Percentiles rank a stretch among this genome's conserved stretches.
Evolutionary conservation across 1,140 invertebrate species (phyloP).

Genomic region (Antheraea mylitta): DNA sequence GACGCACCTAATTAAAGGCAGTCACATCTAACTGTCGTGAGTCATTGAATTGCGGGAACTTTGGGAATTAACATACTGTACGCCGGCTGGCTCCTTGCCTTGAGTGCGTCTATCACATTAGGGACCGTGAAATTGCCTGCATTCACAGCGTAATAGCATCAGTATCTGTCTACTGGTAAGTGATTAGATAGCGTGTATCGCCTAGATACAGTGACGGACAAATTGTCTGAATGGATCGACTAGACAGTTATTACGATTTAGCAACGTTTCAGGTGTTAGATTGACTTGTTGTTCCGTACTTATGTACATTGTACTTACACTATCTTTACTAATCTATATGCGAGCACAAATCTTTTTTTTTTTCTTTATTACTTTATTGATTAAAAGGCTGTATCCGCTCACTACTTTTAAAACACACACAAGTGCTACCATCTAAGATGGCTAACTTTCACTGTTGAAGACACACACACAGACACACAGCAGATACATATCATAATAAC

Average conservation of each 20-base stretch:
- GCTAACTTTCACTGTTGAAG: too few relatives aligned
- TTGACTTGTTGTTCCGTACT: too few relatives aligned
- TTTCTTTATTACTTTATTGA: too few relatives aligned
- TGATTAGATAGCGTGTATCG: not conserved
- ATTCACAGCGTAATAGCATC: slow-evolving; percentile 13
- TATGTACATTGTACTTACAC: too few relatives aligned
- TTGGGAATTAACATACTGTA: slow-evolving; percentile 32
- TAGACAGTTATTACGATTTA: not conserved
- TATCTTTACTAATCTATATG: too few relatives aligned
- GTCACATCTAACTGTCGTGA: slow-evolving; percentile 18
- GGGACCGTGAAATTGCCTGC: slow-evolving; percentile 33
- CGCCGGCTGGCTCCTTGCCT: slow-evolving; percentile 15
- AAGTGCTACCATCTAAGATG: too few relatives aligned
- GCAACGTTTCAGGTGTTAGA: too few relatives aligned
- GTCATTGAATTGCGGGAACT: slow-evolving; percentile 5
- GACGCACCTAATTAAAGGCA: slow-evolving; percentile 31
- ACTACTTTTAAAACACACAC: too few relatives aligned
- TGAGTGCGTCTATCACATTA: slow-evolving; percentile 27
- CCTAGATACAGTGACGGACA: not conserved
- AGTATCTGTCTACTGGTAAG: slow-evolving; percentile 11
- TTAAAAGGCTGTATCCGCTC: too few relatives aligned
- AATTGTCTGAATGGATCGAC: not conserved
- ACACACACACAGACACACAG: too few relatives aligned
- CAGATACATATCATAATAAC: too few relatives aligned
- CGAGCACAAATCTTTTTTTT: too few relatives aligned